These are phyloP conservation scores for Nothura maculosa DNA, from an alignment of 2,797 vertebrate genomes.

Conservation along the genomic window DNA sequence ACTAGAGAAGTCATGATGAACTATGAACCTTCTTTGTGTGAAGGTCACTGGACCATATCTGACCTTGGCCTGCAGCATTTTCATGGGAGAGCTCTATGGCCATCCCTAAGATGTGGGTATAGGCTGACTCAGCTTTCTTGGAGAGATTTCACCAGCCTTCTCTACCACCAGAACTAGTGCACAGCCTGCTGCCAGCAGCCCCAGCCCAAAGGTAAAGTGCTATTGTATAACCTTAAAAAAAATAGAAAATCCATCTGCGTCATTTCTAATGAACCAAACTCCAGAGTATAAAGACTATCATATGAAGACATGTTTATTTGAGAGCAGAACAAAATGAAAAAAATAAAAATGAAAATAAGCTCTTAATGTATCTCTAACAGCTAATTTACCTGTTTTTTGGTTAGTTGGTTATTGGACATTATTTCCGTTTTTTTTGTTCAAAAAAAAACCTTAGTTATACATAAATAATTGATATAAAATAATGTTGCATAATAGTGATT, in stretches of 20 bases:
- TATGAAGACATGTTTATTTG: not conserved
- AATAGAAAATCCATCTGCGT: not conserved
- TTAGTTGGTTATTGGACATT: not conserved
- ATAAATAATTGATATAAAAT: not conserved
- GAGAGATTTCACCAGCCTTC: not conserved
- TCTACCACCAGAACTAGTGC: not conserved
- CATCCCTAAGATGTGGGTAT: not conserved
- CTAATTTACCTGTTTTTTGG: not conserved
- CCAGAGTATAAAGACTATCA: not conserved
- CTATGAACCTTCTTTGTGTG: not conserved
- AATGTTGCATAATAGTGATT: not conserved
- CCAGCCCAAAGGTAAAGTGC: not conserved
- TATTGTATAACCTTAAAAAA: not conserved
- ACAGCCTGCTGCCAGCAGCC: rapidly evolving
- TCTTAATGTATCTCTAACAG: not conserved
- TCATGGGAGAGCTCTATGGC: not conserved
- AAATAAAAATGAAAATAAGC: not conserved
- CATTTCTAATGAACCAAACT: not conserved
- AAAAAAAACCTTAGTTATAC: not conserved
- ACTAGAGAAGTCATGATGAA: not conserved
- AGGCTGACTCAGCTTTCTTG: not conserved
- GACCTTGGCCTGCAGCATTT: not conserved
- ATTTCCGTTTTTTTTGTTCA: too few relatives aligned
- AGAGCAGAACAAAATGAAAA: not conserved
- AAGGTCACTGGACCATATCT: not conserved